Percentiles rank a stretch among this genome's conserved stretches.
These are phyloP conservation scores for Diorhabda elongata DNA, from an alignment of 1,140 invertebrate genomes.

Conservation along the genomic window DNA sequence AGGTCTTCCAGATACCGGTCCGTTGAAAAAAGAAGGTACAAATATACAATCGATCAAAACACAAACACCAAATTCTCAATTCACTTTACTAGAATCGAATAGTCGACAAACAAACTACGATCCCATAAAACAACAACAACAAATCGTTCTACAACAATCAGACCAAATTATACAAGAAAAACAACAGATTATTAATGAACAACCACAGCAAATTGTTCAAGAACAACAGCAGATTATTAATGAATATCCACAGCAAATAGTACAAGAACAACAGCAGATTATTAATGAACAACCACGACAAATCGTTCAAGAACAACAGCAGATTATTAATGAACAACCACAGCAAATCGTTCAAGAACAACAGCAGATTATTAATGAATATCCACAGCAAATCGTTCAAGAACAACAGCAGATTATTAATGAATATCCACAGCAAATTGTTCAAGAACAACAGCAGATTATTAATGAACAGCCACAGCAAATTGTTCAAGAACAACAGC, in stretches of 20 bases:
- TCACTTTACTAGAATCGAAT: not conserved
- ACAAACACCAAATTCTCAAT: not conserved
- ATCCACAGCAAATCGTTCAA: not conserved
- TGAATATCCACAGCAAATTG: not conserved
- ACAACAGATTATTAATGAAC: not conserved
- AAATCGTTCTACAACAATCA: not conserved
- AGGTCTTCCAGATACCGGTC: conserved; percentile 8
- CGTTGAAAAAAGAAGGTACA: conserved; percentile 6
- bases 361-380: not conserved
- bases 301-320: not conserved
- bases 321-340: not conserved
- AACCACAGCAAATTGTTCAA: not conserved
- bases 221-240: not conserved
- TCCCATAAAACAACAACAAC: not conserved
- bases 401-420: not conserved
- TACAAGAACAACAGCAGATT: not conserved
- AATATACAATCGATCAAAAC: not conserved
- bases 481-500: not conserved
- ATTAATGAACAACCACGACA: not conserved
- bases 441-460: conserved; percentile 1
- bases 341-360: not conserved
- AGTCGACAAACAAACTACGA: too few relatives aligned
- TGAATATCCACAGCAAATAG: not conserved
- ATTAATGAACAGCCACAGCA: not conserved
- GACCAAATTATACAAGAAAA: not conserved